These are phyloP conservation scores for Tipula helvola DNA, from an alignment of 2,888 invertebrate species.

Conservation along the genomic window DNA sequence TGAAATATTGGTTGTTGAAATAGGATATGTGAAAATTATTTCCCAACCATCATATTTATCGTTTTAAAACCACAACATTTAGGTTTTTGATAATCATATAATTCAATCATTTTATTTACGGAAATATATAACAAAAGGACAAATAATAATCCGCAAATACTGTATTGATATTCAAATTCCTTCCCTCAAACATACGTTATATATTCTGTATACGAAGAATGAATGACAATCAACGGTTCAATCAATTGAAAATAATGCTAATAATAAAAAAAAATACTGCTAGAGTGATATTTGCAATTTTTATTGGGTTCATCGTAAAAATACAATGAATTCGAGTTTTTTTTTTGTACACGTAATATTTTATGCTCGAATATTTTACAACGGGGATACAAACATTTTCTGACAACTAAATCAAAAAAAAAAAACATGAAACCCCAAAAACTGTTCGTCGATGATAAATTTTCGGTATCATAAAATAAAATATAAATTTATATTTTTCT, in stretches of 20 bases:
- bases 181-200: not conserved
- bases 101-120: not conserved
- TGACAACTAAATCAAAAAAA: not conserved
- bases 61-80: not conserved
- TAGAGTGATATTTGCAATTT: not conserved
- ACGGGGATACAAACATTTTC: not conserved
- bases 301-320: not conserved
- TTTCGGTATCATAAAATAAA: not conserved
- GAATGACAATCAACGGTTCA: not conserved
- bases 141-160: not conserved
- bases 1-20: too few species aligned
- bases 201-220: not conserved
- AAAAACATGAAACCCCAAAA: not conserved
- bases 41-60: too few species aligned
- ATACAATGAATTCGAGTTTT: not conserved
- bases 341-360: not conserved
- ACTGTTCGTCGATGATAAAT: not conserved
- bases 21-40: too few species aligned
- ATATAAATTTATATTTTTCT: not conserved
- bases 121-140: not conserved
- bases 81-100: not conserved
- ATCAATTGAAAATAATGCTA: not conserved
- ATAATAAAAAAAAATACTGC: not conserved
- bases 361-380: not conserved
- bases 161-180: not conserved